Conservation (phyloP, 2,113 vertebrate genomes). For the Antechinus flavipes region DNA sequence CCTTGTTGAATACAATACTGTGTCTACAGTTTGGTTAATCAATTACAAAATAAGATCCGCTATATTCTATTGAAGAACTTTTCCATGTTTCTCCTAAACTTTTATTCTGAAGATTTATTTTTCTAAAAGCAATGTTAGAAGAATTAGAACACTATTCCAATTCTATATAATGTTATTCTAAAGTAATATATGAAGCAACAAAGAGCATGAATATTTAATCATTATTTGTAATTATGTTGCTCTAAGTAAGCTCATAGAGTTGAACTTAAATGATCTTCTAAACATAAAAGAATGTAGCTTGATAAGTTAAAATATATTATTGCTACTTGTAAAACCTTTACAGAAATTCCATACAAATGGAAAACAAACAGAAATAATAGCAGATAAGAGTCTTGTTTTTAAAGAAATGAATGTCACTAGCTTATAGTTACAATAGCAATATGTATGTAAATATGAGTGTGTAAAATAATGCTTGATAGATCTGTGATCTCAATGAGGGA, state of each 20-base stretch:
- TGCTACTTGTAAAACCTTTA: not conserved
- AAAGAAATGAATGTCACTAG: not conserved
- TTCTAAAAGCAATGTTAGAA: not conserved
- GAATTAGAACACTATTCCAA: not conserved
- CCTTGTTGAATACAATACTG: not conserved
- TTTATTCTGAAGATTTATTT: conserved; percentile 35
- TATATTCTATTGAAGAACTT: not conserved
- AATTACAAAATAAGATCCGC: conserved; percentile 13
- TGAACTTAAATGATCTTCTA: not conserved
- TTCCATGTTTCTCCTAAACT: not conserved
- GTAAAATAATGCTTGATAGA: not conserved
- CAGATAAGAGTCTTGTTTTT: not conserved
- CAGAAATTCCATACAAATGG: too few species aligned
- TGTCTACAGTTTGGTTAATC: conserved; percentile 19
- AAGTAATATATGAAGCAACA: not conserved
- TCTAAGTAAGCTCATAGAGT: not conserved
- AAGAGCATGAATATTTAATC: not conserved
- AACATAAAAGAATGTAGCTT: not conserved
- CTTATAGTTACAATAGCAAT: not conserved
- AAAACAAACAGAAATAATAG: not conserved
- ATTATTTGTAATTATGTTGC: not conserved
- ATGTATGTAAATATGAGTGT: not conserved
- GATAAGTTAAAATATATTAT: not conserved
- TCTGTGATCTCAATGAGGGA: not conserved
- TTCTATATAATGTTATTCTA: not conserved